These are phyloP conservation scores for Hiodon alosoides DNA, from an alignment of 2,113 vertebrate genomes.

Conservation along the genomic window DNA sequence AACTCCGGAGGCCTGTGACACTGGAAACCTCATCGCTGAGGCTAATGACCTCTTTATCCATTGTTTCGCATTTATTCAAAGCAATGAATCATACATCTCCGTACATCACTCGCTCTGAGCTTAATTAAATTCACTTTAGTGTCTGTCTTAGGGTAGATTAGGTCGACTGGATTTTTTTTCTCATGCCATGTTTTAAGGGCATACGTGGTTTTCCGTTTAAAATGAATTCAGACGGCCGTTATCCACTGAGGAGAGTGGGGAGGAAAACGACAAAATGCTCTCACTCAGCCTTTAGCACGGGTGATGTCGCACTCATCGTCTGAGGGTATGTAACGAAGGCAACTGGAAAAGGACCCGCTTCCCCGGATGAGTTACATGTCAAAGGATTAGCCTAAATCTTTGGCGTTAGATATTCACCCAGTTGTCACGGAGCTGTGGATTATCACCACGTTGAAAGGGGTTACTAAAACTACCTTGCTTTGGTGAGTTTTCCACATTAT, in stretches of 20 bases:
- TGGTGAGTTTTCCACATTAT: too few relatives aligned
- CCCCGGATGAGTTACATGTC: background rate
- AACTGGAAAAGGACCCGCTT: background rate
- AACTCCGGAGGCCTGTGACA: background rate
- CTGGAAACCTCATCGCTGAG: background rate
- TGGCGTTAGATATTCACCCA: background rate
- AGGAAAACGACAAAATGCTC: too few relatives aligned
- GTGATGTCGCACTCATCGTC: background rate
- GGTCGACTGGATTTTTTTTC: too few relatives aligned
- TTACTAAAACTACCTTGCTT: too few relatives aligned
- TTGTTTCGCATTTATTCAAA: background rate
- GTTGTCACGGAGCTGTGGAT: background rate
- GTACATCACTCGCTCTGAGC: background rate
- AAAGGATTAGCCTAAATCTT: background rate
- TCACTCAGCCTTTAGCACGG: too few relatives aligned
- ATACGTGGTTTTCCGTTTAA: too few relatives aligned
- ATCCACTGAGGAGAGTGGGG: too few relatives aligned
- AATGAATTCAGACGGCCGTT: too few relatives aligned
- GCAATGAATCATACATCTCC: background rate
- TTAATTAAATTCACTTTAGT: background rate
- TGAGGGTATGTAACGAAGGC: background rate
- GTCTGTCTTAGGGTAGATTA: background rate
- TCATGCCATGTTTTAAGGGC: too few relatives aligned
- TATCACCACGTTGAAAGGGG: too few relatives aligned
- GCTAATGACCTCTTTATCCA: conserved; percentile 2